Evolutionary conservation across 2,888 invertebrate genomes (phyloP).

Genomic region (Biston betularia): DNA sequence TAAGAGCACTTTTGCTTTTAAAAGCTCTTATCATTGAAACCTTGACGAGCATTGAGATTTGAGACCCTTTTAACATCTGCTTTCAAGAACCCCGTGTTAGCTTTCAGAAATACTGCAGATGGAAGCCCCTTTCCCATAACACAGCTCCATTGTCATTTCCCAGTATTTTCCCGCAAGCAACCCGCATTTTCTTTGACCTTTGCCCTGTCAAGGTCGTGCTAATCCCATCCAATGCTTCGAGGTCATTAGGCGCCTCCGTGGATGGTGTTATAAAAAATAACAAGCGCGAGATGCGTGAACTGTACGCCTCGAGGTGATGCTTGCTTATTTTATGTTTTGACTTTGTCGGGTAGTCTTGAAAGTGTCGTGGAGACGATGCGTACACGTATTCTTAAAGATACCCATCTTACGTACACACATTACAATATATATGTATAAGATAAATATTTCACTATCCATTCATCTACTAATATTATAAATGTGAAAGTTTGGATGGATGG

Average conservation of each 20-base stretch:
- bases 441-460: no score
- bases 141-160: neutral
- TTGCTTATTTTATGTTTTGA: neutral
- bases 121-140: neutral
- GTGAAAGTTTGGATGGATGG: no score
- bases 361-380: neutral
- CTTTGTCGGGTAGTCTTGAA: neutral
- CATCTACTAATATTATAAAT: no score
- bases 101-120: neutral
- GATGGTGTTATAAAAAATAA: conserved; percentile 19
- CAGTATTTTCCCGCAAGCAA: neutral
- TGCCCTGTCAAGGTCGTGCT: conserved; percentile 14
- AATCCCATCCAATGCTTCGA: conserved; percentile 7
- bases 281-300: conserved; percentile 6
- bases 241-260: conserved; percentile 8
- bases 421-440: no score
- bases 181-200: conserved; percentile 7
- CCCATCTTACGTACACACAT: no score
- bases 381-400: no score
- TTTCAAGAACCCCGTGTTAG: no score
- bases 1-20: no score
- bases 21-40: no score
- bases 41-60: no score
- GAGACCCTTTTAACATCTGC: no score
- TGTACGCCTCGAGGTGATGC: neutral